Evolutionary conservation across 2,113 vertebrate species (phyloP), one percentile per base, ranked within the genome.

Genomic region (Melozone crissalis): DNA sequence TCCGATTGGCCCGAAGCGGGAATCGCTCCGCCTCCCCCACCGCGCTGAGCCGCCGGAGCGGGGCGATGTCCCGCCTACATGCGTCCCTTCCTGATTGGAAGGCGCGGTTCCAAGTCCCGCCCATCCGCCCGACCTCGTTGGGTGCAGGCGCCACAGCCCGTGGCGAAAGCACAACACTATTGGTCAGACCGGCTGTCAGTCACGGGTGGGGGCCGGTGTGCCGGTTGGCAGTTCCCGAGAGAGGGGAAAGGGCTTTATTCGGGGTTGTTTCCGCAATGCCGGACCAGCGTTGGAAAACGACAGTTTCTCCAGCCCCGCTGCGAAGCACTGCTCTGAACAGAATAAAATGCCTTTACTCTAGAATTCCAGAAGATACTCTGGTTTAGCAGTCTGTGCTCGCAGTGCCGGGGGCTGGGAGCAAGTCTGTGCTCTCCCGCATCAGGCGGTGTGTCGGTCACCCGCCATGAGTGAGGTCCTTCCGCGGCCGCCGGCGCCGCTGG

Each of bases 131-230:
- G 6, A 5, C 0, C 7, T 39, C 33, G 28, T 91, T 88, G 77
- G 84, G 10, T 9, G 10, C 4, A 13, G 22, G 13, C 15, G 2
- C 21, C 5, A 0, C n/a, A 0, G 66, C 27, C 0, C 22, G 35
- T 2, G 16, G 12, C 10, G 9, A 43, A 6, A 2, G 0, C 24
- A 10, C 28, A 10, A 12, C 0, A 0, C 1, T 26, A 95, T 83
- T 95, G 84, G 73, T 43, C 23, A 4, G 24, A 0, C 0, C 0
- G 5, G 5, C 52, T 77, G 89, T 55, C 93, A 77, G 33, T 97
- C 80, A 7, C 0, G 22, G 1, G 1, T 2, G 4, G 5, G 22
- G n/a, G 13, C 3, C 7, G 20, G 4, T 3, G 7, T 11, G n/a
- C 10, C 10, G 2, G 26, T 23, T 57, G 52, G 35, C 62, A 0